A percentile compares a stretch with the other conserved stretches of the same genome.
These are phyloP conservation scores for Lanius collurio DNA, from an alignment of 2,113 vertebrate species.

Conservation along the genomic window DNA sequence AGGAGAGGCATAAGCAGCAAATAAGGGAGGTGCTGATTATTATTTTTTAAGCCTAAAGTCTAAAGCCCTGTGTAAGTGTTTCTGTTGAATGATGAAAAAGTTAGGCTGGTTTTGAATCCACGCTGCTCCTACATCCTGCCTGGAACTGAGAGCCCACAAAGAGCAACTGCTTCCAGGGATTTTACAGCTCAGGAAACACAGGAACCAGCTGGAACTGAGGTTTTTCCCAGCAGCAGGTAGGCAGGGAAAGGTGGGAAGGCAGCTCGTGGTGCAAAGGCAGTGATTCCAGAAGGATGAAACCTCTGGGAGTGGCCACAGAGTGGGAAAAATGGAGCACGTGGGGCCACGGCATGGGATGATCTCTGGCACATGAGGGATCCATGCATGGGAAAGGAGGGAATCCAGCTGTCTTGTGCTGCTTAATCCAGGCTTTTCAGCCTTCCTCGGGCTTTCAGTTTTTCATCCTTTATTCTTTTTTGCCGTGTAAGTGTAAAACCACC, in stretches of 20 bases:
- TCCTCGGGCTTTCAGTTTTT: not conserved
- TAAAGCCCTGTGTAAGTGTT: not conserved
- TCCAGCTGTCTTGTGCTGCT: not conserved
- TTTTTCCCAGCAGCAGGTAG: not conserved
- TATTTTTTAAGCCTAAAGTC: not conserved
- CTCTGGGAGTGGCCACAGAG: rapidly evolving
- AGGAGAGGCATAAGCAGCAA: not conserved
- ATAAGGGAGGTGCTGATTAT: not conserved
- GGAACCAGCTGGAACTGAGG: not conserved
- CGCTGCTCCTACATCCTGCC: not conserved
- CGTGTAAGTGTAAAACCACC: not conserved
- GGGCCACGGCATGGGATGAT: not conserved
- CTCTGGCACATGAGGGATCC: not conserved
- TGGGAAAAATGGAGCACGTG: not conserved
- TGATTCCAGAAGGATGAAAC: not conserved
- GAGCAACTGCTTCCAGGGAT: not conserved
- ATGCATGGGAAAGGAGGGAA: not conserved
- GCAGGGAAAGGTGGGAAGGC: not conserved
- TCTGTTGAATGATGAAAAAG: not conserved
- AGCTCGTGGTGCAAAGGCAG: not conserved
- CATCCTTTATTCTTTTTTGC: not conserved
- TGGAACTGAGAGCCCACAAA: not conserved
- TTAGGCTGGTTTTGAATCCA: not conserved
- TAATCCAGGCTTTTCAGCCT: rapidly evolving
- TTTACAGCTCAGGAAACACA: not conserved